Percentiles rank a stretch among this genome's conserved stretches.
These are phyloP conservation scores for Falco naumanni DNA, from an alignment of 2,797 vertebrate species.

Conservation along the genomic window DNA sequence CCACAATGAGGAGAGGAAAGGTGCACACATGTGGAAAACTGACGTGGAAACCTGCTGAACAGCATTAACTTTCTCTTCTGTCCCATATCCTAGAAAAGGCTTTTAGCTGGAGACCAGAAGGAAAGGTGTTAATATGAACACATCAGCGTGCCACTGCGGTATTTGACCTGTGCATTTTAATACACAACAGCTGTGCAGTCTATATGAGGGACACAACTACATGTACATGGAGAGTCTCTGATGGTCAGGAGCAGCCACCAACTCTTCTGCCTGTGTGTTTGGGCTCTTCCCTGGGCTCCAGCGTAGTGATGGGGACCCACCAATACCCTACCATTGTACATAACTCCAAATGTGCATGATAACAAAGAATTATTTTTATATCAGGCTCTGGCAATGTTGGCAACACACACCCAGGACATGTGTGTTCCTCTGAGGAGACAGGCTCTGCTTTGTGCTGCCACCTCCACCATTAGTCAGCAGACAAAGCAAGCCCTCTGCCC, in stretches of 20 bases:
- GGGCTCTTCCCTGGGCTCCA: background rate
- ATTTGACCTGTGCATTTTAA: background rate
- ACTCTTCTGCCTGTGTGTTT: background rate
- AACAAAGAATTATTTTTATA: background rate
- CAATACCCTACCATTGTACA: background rate
- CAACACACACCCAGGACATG: background rate
- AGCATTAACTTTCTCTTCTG: background rate
- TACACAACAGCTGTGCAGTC: background rate
- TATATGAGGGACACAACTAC: background rate
- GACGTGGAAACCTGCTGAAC: background rate
- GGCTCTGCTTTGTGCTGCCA: background rate
- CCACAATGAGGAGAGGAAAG: background rate
- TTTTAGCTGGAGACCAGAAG: background rate
- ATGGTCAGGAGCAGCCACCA: background rate
- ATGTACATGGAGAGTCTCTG: accelerated
- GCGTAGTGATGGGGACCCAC: background rate
- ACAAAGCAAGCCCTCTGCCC: background rate
- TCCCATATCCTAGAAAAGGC: background rate
- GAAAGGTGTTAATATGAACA: background rate
- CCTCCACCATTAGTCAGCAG: background rate
- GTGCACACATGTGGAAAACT: background rate
- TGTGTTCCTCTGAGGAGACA: background rate
- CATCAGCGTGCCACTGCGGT: background rate
- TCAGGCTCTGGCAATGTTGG: background rate
- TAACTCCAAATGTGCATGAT: background rate